A percentile compares a stretch with the other conserved stretches of the same genome.
Conservation (phyloP, 2,797 vertebrate species). For the Sebastes nivosus region DNA sequence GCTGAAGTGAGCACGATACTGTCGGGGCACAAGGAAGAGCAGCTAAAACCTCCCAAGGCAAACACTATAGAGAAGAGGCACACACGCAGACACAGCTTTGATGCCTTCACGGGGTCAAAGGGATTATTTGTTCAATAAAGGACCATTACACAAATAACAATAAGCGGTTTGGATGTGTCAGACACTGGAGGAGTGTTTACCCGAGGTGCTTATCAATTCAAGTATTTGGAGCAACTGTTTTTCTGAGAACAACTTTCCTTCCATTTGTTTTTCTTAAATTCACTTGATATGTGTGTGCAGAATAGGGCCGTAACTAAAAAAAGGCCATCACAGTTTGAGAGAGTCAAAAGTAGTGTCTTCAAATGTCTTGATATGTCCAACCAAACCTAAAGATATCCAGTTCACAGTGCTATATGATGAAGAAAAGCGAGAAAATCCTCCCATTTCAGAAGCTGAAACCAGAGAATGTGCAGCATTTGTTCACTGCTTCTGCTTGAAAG, state of each 20-base stretch:
- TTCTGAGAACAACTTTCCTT: not conserved
- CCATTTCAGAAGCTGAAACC: not conserved
- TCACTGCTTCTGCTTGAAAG: not conserved
- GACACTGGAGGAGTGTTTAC: conserved; percentile 7
- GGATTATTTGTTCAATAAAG: conserved; percentile 31
- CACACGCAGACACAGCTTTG: conserved; percentile 33
- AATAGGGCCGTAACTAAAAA: not conserved
- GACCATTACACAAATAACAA: conserved; percentile 26
- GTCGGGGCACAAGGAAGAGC: conserved; percentile 55
- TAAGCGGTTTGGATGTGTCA: conserved; percentile 2
- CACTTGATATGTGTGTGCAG: not conserved
- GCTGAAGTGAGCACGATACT: conserved; percentile 54
- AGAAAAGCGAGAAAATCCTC: not conserved
- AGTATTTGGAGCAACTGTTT: not conserved
- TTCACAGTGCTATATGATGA: not conserved
- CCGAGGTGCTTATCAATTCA: not conserved
- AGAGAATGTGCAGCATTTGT: not conserved
- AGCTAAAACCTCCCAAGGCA: conserved; percentile 54
- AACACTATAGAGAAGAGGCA: conserved; percentile 22
- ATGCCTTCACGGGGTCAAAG: conserved; percentile 29
- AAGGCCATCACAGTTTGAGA: not conserved
- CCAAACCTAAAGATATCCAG: not conserved
- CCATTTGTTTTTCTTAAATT: not conserved
- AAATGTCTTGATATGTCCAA: not conserved
- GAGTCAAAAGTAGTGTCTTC: not conserved